Conservation (phyloP, 2,888 invertebrate genomes). For the Venusia cambrica region DNA sequence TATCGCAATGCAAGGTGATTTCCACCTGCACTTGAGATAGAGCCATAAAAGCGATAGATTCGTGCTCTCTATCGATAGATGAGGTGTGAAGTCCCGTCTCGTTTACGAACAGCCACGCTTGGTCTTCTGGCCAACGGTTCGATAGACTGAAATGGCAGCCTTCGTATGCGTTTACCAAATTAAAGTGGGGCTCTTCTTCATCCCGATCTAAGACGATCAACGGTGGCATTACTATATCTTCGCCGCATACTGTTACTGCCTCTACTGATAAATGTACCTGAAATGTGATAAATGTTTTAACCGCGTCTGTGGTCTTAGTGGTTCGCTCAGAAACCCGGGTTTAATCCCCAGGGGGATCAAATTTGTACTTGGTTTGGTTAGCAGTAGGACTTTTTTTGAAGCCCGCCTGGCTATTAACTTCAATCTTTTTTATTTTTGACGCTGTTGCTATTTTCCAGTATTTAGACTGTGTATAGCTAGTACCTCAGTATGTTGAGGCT, state of each 20-base stretch:
- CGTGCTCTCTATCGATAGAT: conserved; percentile 67
- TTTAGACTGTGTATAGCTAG: too few relatives aligned
- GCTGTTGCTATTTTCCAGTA: too few relatives aligned
- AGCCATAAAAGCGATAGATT: conserved; percentile 68
- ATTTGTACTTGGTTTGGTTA: too few relatives aligned
- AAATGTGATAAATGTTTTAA: conserved; percentile 10
- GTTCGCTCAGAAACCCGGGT: too few relatives aligned
- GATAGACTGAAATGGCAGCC: conserved; percentile 56
- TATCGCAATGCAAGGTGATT: conserved; percentile 54
- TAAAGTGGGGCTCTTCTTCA: conserved; percentile 57
- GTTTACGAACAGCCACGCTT: conserved; percentile 65
- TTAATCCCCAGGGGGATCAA: too few relatives aligned
- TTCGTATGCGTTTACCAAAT: conserved; percentile 47
- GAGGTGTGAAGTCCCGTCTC: conserved; percentile 55
- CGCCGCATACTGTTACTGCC: conserved; percentile 42
- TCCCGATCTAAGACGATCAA: conserved; percentile 60
- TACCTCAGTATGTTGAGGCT: too few relatives aligned
- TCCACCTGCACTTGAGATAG: conserved; percentile 73
- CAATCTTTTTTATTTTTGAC: too few relatives aligned
- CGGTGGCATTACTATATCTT: conserved; percentile 49
- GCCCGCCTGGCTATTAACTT: too few relatives aligned
- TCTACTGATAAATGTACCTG: conserved; percentile 60
- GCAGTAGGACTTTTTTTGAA: too few relatives aligned
- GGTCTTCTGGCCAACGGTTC: conserved; percentile 62
- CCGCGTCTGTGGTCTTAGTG: too few relatives aligned